Conservation (phyloP, 2,113 vertebrate genomes). For the Centropus bengalensis region DNA sequence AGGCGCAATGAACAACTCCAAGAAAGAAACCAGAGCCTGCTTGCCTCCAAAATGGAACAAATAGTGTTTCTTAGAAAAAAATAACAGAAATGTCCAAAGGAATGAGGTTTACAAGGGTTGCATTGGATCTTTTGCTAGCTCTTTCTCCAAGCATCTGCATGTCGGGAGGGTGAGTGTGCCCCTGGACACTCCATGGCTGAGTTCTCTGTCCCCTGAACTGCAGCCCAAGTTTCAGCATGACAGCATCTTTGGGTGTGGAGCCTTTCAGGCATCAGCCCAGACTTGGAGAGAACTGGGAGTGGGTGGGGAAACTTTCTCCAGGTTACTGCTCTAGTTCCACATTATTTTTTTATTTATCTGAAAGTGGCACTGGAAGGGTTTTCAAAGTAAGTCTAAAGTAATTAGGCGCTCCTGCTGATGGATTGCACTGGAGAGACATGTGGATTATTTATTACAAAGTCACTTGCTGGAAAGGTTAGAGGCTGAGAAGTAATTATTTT, state of each 20-base stretch:
- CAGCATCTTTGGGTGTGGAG: background rate
- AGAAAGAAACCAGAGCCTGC: background rate
- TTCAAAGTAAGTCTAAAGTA: constrained; percentile 81
- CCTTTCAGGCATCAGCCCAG: background rate
- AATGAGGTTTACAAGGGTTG: background rate
- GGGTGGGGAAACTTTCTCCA: background rate
- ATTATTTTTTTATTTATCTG: constrained; percentile 84
- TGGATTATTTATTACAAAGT: constrained; percentile 84
- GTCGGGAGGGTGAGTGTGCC: background rate
- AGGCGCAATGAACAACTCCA: background rate
- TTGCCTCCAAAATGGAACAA: background rate
- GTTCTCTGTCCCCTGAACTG: background rate
- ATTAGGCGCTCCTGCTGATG: constrained; percentile 80
- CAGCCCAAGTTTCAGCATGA: background rate
- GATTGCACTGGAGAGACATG: constrained; percentile 78
- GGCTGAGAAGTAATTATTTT: constrained; percentile 84
- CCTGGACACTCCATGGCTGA: background rate
- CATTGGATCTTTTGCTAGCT: background rate
- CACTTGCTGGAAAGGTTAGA: constrained; percentile 84
- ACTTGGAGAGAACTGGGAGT: background rate
- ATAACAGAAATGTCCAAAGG: background rate
- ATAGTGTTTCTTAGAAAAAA: background rate
- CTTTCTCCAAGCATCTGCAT: background rate
- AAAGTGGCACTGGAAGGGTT: constrained; percentile 75
- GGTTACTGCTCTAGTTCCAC: constrained; percentile 21